Conservation (phyloP, 2,888 invertebrate species). For the Neuroscelio doddi region DNA sequence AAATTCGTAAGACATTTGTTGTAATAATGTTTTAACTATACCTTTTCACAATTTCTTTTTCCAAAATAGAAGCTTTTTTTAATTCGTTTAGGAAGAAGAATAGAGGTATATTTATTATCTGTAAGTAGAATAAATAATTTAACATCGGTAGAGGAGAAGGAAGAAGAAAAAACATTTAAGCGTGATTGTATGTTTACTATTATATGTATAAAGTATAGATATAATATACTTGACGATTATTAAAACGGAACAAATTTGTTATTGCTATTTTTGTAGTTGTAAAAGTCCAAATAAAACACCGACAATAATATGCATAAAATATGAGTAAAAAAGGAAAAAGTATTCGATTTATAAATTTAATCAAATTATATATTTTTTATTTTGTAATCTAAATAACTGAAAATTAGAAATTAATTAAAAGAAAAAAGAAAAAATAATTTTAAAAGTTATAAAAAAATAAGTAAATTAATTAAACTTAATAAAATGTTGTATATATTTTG, state of each 20-base stretch:
- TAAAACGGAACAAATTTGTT: constrained; percentile 8
- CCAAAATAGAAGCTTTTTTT: constrained; percentile 45
- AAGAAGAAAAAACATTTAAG: constrained; percentile 36
- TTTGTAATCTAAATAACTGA: too few species aligned
- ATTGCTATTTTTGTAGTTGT: constrained; percentile 14
- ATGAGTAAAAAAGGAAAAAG: too few species aligned
- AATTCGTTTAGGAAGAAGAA: constrained; percentile 39
- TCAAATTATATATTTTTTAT: too few species aligned
- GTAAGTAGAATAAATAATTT: constrained; percentile 37
- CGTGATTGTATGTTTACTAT: constrained; percentile 38
- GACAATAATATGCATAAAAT: not conserved
- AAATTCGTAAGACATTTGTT: constrained; percentile 44
- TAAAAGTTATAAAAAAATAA: too few species aligned
- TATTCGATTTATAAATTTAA: too few species aligned
- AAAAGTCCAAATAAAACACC: constrained; percentile 1
- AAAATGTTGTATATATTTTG: not conserved
- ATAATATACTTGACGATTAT: constrained; percentile 24
- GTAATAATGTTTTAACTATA: constrained; percentile 39
- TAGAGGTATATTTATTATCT: constrained; percentile 44
- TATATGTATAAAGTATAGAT: constrained; percentile 31
- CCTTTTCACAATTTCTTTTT: constrained; percentile 32
- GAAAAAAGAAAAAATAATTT: too few species aligned
- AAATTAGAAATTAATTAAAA: too few species aligned
- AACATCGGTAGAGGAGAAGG: constrained; percentile 33
- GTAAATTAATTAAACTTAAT: too few species aligned